Conservation (phyloP, 2,888 invertebrate species). For the Electrophaes corylata region DNA sequence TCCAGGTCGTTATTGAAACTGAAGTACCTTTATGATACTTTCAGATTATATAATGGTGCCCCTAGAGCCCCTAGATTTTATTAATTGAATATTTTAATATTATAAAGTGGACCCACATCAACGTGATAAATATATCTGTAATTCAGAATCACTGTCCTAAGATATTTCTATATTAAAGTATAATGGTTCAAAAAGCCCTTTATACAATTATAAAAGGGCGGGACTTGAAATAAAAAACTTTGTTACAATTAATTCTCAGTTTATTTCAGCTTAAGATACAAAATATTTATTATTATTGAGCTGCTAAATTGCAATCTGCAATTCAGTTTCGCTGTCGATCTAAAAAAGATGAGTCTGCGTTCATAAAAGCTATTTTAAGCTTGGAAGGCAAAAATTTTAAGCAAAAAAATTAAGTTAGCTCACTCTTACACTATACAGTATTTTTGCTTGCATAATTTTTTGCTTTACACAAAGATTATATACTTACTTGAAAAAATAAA, state of each 20-base stretch:
- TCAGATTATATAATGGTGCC: background rate
- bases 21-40: background rate
- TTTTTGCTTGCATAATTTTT: background rate
- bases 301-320: conserved; percentile 12
- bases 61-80: background rate
- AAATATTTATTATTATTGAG: background rate
- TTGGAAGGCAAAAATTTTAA: conserved; percentile 12
- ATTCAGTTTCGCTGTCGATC: conserved; percentile 19
- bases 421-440: background rate
- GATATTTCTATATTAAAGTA: background rate
- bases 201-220: background rate
- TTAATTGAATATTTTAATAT: background rate
- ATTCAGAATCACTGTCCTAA: background rate
- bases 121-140: background rate
- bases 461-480: no score
- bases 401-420: background rate
- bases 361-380: conserved; percentile 21
- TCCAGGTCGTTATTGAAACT: background rate
- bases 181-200: background rate
- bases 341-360: conserved; percentile 11
- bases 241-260: background rate
- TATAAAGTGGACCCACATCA: conserved; percentile 10
- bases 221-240: background rate
- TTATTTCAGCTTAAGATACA: background rate
- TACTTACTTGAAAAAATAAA: no score